phyloP scores from a whole-genome alignment of 2,113 vertebrate genomes.

The Forbesichthys papilliferus region DNA sequence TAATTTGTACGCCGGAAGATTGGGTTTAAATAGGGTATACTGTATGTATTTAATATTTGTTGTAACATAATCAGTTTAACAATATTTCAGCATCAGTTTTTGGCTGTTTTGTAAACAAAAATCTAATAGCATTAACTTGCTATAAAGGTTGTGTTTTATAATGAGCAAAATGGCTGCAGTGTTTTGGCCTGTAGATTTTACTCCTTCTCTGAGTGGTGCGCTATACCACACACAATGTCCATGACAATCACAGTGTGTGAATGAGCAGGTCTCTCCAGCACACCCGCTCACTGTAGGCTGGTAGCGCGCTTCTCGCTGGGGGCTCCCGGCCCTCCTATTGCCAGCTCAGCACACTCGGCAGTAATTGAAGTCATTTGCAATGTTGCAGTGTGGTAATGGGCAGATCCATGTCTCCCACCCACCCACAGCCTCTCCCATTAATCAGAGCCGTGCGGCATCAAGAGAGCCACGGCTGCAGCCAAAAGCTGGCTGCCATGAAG shows the following conservation, averaged over 20 bases:
- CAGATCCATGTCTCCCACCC: constrained; percentile 80
- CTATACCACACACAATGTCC: constrained; percentile 23
- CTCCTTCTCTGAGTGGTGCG: constrained; percentile 12
- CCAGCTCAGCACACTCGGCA: constrained; percentile 80
- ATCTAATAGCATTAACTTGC: too few species aligned
- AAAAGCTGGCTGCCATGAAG: constrained; percentile 65
- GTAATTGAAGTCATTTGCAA: constrained; percentile 86
- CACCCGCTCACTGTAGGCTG: constrained; percentile 48
- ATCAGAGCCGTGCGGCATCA: constrained; percentile 74
- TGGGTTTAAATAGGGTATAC: too few species aligned
- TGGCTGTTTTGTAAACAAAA: too few species aligned
- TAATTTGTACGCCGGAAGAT: too few species aligned
- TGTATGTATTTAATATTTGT: too few species aligned
- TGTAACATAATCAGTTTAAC: too few species aligned
- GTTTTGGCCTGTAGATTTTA: background rate
- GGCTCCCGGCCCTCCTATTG: constrained; percentile 65
- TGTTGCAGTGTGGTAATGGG: constrained; percentile 81
- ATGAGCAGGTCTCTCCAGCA: constrained; percentile 49
- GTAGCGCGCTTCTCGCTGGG: constrained; percentile 62
- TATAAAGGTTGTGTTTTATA: too few species aligned
- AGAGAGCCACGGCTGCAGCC: constrained; percentile 69
- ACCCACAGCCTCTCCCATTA: constrained; percentile 80
- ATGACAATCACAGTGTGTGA: constrained; percentile 40
- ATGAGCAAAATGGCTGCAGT: too few species aligned
- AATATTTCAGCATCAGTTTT: too few species aligned